Evolutionary conservation across 2,888 invertebrate genomes (phyloP).

Genomic region (Nomada goodeniana): DNA sequence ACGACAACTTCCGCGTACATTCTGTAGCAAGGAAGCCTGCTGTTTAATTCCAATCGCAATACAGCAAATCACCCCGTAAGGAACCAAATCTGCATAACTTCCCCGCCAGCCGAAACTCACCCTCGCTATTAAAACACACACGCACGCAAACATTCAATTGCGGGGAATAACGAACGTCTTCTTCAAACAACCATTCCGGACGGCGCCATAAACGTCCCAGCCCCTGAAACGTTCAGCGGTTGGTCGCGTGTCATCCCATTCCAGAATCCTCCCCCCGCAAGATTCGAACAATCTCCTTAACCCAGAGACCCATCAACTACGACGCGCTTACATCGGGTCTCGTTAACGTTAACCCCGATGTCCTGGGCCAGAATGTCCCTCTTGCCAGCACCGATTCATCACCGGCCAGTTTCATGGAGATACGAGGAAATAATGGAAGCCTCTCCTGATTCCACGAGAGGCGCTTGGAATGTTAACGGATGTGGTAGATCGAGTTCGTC

Average conservation of each 20-base stretch:
- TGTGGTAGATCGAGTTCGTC: too few species aligned
- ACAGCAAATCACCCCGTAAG: not conserved
- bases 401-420: not conserved
- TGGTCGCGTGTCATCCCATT: slow-evolving; percentile 30
- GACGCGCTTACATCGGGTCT: slow-evolving; percentile 25
- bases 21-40: too few species aligned
- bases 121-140: not conserved
- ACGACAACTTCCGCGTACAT: too few species aligned
- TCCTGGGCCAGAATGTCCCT: slow-evolving; percentile 5
- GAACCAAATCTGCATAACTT: slow-evolving; percentile 9
- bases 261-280: not conserved
- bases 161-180: slow-evolving; percentile 28
- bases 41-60: not conserved
- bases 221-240: slow-evolving; percentile 28
- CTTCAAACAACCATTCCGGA: slow-evolving; percentile 26
- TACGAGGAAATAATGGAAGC: not conserved
- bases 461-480: not conserved
- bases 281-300: slow-evolving; percentile 53
- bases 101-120: not conserved
- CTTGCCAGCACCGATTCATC: not conserved
- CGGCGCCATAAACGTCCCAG: slow-evolving; percentile 31
- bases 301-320: slow-evolving; percentile 29
- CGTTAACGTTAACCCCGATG: slow-evolving; percentile 50
- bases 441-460: not conserved
- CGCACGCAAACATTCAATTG: slow-evolving; percentile 17